A percentile compares a stretch with the other conserved stretches of the same genome.
These are phyloP conservation scores for Muscicapa adusta DNA, from an alignment of 2,113 vertebrate genomes.

Conservation along the genomic window DNA sequence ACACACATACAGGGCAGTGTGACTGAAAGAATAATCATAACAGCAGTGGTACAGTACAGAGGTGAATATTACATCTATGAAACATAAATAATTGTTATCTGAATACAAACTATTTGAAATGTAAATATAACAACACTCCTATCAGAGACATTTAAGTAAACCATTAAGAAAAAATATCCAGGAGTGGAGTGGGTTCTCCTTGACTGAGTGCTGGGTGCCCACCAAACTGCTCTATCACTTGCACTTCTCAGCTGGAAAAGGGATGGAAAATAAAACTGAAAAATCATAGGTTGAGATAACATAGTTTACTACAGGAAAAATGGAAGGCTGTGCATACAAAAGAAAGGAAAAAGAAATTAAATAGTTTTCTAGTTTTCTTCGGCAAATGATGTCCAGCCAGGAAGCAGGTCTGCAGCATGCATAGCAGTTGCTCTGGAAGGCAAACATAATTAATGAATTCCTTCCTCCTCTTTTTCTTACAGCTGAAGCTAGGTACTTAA, in stretches of 20 bases:
- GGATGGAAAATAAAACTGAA: not conserved
- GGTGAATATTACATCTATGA: not conserved
- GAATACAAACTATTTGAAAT: not conserved
- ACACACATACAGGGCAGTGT: not conserved
- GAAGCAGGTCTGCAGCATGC: not conserved
- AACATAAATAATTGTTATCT: not conserved
- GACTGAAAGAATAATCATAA: not conserved
- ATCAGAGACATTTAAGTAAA: conserved; percentile 13
- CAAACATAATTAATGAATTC: not conserved
- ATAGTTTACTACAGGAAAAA: not conserved
- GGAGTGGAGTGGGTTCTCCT: not conserved
- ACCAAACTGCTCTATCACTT: not conserved
- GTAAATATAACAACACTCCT: not conserved
- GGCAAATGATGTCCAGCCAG: not conserved
- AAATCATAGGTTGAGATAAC: not conserved
- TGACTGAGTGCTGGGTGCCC: not conserved
- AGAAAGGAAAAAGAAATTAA: not conserved
- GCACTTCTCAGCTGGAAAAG: not conserved
- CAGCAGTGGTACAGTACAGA: not conserved
- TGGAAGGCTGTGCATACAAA: fast-evolving
- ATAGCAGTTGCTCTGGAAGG: not conserved
- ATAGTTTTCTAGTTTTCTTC: not conserved
- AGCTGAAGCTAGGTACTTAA: not conserved
- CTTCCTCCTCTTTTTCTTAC: not conserved
- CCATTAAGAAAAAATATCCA: not conserved